A percentile compares a stretch with the other conserved stretches of the same genome.
Evolutionary conservation across 2,888 invertebrate species (phyloP).

Genomic region (Barypeithes pellucidus): DNA sequence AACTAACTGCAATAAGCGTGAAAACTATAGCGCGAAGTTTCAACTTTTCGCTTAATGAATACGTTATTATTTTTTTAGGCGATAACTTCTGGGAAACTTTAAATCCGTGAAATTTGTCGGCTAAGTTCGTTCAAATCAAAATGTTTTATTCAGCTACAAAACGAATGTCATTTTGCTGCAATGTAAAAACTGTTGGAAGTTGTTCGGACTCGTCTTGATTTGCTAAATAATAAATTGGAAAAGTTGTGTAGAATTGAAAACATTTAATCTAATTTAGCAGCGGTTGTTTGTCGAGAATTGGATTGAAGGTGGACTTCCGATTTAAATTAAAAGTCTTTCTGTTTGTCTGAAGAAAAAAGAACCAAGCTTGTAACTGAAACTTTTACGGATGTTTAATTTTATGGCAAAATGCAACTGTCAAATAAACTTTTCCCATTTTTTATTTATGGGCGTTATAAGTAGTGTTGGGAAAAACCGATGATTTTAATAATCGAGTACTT

Average conservation of each 20-base stretch:
- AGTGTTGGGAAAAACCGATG: too few species aligned
- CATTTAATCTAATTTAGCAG: slow-evolving; percentile 46
- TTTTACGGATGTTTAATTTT: neutral
- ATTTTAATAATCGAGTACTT: too few species aligned
- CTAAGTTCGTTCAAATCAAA: slow-evolving; percentile 39
- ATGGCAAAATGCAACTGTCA: too few species aligned
- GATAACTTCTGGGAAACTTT: slow-evolving; percentile 31
- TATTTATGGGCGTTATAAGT: too few species aligned
- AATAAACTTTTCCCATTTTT: too few species aligned
- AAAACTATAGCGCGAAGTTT: neutral
- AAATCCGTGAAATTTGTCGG: slow-evolving; percentile 33
- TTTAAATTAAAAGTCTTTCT: slow-evolving; percentile 18
- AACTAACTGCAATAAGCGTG: neutral
- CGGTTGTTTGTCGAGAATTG: slow-evolving; percentile 38
- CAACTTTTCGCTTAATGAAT: slow-evolving; percentile 12
- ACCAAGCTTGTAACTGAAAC: neutral
- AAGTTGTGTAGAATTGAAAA: slow-evolving; percentile 50
- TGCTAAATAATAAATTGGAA: slow-evolving; percentile 51
- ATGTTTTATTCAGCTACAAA: slow-evolving; percentile 48
- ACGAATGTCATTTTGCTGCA: slow-evolving; percentile 42
- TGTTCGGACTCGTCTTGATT: slow-evolving; percentile 47
- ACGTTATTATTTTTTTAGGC: slow-evolving; percentile 30
- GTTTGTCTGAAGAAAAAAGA: neutral
- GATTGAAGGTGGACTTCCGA: slow-evolving; percentile 27
- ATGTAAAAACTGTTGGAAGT: slow-evolving; percentile 49